Percentiles rank a stretch among this genome's conserved stretches.
Evolutionary conservation across 1,140 invertebrate genomes (phyloP).

Genomic region (Listronotus oregonensis): DNA sequence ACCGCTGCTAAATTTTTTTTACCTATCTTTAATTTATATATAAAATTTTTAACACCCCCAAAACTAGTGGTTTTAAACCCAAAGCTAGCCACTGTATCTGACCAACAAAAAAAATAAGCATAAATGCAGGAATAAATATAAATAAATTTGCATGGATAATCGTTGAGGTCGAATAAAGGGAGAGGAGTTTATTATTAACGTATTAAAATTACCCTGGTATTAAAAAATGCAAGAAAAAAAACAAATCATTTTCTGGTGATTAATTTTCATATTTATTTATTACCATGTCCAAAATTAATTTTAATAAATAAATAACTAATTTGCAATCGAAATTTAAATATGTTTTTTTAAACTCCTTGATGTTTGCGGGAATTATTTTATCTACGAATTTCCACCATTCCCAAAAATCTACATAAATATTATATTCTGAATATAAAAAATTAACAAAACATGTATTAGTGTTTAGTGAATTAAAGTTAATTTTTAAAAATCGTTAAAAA

Average conservation of each 20-base stretch:
- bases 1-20: too few relatives aligned
- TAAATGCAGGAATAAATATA: slow-evolving; percentile 18
- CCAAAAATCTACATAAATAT: too few relatives aligned
- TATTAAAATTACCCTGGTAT: slow-evolving; percentile 18
- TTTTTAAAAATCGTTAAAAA: too few relatives aligned
- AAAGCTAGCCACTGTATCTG: too few relatives aligned
- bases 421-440: too few relatives aligned
- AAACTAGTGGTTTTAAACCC: too few relatives aligned
- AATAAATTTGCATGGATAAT: slow-evolving; percentile 29
- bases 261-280: slow-evolving; percentile 34
- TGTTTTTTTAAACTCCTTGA: not conserved
- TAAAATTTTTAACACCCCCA: too few relatives aligned
- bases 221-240: slow-evolving; percentile 25
- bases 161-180: slow-evolving; percentile 6
- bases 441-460: too few relatives aligned
- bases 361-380: slow-evolving; percentile 13
- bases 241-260: slow-evolving; percentile 24
- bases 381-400: too few relatives aligned
- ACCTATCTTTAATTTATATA: too few relatives aligned
- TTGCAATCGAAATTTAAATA: slow-evolving; percentile 5
- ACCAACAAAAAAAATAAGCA: not conserved
- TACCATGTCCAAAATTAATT: slow-evolving; percentile 25
- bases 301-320: slow-evolving; percentile 26
- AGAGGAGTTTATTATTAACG: slow-evolving; percentile 19
- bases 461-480: too few relatives aligned